These are phyloP conservation scores for Ptiloglossa arizonensis DNA, from an alignment of 1,140 invertebrate species.

Conservation along the genomic window DNA sequence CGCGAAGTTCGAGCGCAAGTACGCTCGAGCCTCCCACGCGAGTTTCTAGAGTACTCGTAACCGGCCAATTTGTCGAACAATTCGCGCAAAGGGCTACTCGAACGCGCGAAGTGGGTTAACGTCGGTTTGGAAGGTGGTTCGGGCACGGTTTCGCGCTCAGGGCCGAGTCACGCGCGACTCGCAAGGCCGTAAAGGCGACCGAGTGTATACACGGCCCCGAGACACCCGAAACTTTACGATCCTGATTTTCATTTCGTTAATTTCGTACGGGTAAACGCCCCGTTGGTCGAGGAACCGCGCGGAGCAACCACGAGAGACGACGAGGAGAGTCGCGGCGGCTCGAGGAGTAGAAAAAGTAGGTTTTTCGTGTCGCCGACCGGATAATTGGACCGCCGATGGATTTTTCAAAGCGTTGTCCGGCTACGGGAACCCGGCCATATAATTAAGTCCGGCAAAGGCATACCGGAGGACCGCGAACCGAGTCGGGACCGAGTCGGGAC, in stretches of 20 bases:
- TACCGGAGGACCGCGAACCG: constrained; percentile 26
- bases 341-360: constrained; percentile 48
- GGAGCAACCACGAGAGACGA: constrained; percentile 25
- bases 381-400: constrained; percentile 56
- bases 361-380: constrained; percentile 39
- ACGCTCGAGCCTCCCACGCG: background rate
- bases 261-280: constrained; percentile 46
- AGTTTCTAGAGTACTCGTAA: background rate
- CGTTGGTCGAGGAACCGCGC: constrained; percentile 39
- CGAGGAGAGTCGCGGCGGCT: too few species aligned
- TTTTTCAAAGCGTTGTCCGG: constrained; percentile 48
- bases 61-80: background rate
- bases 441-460: constrained; percentile 60
- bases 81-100: background rate
- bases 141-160: too few species aligned
- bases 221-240: constrained; percentile 67
- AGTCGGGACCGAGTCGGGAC: constrained; percentile 14
- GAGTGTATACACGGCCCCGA: constrained; percentile 59
- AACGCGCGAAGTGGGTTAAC: constrained; percentile 44
- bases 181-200: constrained; percentile 57
- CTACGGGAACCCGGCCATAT: constrained; percentile 43
- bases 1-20: constrained; percentile 19
- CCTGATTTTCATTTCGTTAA: constrained; percentile 69
- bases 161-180: too few species aligned
- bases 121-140: background rate